phyloP scores from a whole-genome alignment of 1,140 invertebrate genomes.

The Caenorhabditis briggsae region DNA sequence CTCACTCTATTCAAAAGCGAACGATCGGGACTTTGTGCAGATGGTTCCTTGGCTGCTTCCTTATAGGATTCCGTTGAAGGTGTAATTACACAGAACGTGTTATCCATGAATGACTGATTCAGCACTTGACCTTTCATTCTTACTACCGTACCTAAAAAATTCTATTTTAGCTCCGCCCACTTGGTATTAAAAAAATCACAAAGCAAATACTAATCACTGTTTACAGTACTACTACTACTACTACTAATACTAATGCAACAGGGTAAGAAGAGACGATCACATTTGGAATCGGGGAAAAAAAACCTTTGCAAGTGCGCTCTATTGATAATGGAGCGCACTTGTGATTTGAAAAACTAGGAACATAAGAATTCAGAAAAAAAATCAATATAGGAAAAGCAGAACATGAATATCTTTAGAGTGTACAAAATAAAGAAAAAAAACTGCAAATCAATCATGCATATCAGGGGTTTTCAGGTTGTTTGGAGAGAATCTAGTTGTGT shows the following conservation, averaged over 20 bases:
- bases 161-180: background rate
- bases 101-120: conserved; percentile 71
- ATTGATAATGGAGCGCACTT: too few species aligned
- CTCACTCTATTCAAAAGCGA: conserved; percentile 65
- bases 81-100: conserved; percentile 71
- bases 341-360: too few species aligned
- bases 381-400: background rate
- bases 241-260: background rate
- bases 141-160: conserved; percentile 72
- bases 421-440: background rate
- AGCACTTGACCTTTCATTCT: conserved; percentile 70
- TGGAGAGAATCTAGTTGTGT: conserved; percentile 34
- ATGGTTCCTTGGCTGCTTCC: conserved; percentile 69
- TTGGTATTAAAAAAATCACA: background rate
- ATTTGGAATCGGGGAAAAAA: background rate
- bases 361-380: background rate
- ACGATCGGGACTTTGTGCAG: conserved; percentile 68
- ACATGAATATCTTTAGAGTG: background rate
- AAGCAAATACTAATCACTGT: conserved; percentile 43
- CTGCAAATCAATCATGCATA: conserved; percentile 9
- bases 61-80: conserved; percentile 70
- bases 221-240: conserved; percentile 26
- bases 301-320: too few species aligned
- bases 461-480: conserved; percentile 7
- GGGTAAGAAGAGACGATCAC: background rate